Evolutionary conservation across 2,113 vertebrate genomes (phyloP).

Genomic region (Pica pica): DNA sequence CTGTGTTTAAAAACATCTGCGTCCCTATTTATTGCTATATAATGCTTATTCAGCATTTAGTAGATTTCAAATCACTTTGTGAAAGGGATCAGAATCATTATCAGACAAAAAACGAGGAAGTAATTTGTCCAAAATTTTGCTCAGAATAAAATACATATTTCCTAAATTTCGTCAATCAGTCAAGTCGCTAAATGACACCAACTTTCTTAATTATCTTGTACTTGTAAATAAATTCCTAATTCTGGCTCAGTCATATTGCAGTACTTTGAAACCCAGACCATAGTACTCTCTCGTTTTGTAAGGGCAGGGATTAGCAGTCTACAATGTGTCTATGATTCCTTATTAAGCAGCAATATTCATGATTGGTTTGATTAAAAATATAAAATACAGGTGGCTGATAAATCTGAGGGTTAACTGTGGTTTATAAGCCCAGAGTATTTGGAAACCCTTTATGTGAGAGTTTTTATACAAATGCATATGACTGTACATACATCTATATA

Average conservation of each 20-base stretch:
- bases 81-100: neutral
- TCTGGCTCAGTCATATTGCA: neutral
- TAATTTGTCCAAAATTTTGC: neutral
- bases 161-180: neutral
- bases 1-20: neutral
- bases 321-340: neutral
- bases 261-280: accelerated
- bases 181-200: neutral
- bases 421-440: neutral
- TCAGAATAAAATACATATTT: neutral
- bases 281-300: neutral
- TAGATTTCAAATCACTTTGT: neutral
- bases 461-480: neutral
- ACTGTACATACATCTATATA: no score
- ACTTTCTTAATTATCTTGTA: neutral
- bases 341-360: neutral
- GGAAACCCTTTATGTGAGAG: neutral
- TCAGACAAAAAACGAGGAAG: neutral
- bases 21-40: neutral
- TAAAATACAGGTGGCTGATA: neutral
- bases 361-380: neutral
- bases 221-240: neutral
- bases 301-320: neutral
- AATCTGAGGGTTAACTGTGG: neutral
- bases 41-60: neutral